Percentiles rank a stretch among this genome's conserved stretches.
Conservation (phyloP, 2,113 vertebrate genomes). For the Eonycteris spelaea region DNA sequence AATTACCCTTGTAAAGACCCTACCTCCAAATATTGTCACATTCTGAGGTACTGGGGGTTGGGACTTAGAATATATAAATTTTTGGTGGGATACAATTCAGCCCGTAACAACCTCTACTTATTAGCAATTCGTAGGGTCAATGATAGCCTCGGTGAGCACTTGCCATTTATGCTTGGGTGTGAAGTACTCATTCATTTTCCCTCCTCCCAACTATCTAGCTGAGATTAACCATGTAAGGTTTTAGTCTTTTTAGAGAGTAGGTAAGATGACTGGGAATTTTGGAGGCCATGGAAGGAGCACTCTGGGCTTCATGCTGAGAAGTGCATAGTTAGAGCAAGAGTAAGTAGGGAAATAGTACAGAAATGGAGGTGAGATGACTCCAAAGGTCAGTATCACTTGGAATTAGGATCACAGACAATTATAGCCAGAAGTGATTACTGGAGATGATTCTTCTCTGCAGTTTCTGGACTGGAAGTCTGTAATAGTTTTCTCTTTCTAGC, state of each 20-base stretch:
- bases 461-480: background rate
- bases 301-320: background rate
- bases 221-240: background rate
- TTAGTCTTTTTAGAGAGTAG: background rate
- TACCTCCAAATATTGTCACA: background rate
- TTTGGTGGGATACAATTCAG: background rate
- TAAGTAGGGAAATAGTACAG: background rate
- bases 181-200: background rate
- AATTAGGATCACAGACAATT: background rate
- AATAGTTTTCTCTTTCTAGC: background rate
- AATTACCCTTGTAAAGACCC: background rate
- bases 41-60: background rate
- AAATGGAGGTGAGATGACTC: background rate
- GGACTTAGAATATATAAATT: background rate
- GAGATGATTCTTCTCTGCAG: background rate
- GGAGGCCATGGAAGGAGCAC: background rate
- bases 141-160: background rate
- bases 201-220: background rate
- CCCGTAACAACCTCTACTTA: background rate
- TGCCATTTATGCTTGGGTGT: background rate
- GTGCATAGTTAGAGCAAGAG: background rate
- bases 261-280: background rate
- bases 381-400: background rate
- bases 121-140: background rate
- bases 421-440: background rate